Percentiles rank a stretch among this genome's conserved stretches.
These are phyloP conservation scores for Microcebus murinus DNA, from an alignment of 2,113 vertebrate species.

Conservation along the genomic window DNA sequence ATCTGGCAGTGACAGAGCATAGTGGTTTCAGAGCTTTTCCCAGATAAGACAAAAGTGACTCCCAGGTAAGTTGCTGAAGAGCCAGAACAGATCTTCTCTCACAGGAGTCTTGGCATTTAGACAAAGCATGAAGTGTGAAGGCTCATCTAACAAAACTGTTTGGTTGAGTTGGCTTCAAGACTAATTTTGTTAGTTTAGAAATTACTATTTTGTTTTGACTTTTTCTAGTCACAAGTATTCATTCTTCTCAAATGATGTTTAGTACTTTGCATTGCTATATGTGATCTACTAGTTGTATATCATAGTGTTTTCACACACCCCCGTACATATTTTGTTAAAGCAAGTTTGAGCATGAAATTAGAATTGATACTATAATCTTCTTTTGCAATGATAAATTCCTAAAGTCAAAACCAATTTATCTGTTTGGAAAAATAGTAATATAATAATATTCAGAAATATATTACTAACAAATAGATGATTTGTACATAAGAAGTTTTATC, in stretches of 20 bases:
- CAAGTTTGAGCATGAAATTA: neutral
- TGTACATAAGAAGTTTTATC: neutral
- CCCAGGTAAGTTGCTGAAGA: neutral
- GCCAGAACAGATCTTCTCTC: neutral
- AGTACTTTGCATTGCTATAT: neutral
- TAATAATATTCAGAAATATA: neutral
- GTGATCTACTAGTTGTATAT: neutral
- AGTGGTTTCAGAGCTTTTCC: neutral
- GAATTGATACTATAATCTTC: neutral
- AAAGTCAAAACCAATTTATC: neutral
- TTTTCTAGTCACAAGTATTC: neutral
- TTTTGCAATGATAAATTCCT: neutral
- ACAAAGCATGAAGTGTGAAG: neutral
- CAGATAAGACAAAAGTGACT: neutral
- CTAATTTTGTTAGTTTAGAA: neutral
- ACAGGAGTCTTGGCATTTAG: neutral
- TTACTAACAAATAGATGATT: neutral
- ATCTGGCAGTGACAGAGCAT: neutral
- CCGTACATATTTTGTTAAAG: neutral
- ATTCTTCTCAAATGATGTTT: conserved; percentile 12
- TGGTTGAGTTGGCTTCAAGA: neutral
- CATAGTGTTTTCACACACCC: neutral
- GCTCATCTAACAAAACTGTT: neutral
- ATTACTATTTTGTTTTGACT: neutral
- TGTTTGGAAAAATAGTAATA: neutral